Conservation (phyloP, 2,888 invertebrate genomes). For the Dasypolia templi region DNA sequence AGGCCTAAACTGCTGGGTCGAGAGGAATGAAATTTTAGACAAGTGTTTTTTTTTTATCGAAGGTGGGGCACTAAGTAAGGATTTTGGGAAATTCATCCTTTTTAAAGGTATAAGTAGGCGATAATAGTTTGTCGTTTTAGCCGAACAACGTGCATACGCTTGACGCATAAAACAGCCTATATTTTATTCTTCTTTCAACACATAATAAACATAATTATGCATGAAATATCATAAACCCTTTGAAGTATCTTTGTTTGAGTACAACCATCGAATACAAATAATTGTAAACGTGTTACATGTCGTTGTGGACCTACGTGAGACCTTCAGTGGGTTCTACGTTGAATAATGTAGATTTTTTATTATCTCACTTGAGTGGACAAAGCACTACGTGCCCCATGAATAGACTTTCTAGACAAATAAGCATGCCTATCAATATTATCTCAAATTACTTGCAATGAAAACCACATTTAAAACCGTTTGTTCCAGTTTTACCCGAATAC, state of each 20-base stretch:
- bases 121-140: not conserved
- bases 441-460: not conserved
- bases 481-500: too few species aligned
- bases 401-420: slow-evolving; percentile 34
- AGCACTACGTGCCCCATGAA: slow-evolving; percentile 57
- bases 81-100: not conserved
- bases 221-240: slow-evolving; percentile 50
- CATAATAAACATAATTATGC: slow-evolving; percentile 34
- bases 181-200: slow-evolving; percentile 43
- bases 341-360: slow-evolving; percentile 70
- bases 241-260: slow-evolving; percentile 59
- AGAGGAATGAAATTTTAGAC: not conserved
- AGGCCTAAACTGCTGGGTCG: not conserved
- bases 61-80: not conserved
- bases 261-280: slow-evolving; percentile 60
- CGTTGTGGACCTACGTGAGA: slow-evolving; percentile 57
- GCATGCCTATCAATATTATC: slow-evolving; percentile 1
- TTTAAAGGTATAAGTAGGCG: not conserved
- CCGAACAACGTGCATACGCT: slow-evolving; percentile 4
- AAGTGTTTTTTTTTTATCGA: not conserved
- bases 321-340: slow-evolving; percentile 70
- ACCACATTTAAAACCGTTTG: not conserved
- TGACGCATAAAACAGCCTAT: slow-evolving; percentile 32
- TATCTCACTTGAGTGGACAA: slow-evolving; percentile 67
- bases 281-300: slow-evolving; percentile 51